Evolutionary conservation across 2,888 invertebrate genomes (phyloP), one percentile per base, ranked within the genome.

Genomic region (Nomada ruficornis): DNA sequence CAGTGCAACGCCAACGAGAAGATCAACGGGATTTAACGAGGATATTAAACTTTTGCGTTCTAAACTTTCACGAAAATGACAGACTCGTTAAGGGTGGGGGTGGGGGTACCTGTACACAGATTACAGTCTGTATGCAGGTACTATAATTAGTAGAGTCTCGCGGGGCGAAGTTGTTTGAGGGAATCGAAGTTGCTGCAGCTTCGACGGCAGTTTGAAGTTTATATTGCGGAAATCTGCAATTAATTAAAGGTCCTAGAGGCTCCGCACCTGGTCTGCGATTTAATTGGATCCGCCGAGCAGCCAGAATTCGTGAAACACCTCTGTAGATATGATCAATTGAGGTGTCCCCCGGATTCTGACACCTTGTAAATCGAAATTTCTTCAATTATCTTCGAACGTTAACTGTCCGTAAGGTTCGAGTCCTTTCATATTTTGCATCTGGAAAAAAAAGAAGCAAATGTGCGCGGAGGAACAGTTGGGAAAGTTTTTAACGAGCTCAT

Each of bases 121-220:
- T 13, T 36, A 23, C 42, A 77, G 13, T 11, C 3, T 47, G 52
- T 18, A 42, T 52, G 15, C n/a, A 71, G 44, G 44, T 11, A 29
- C 13, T n/a, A 29, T 75, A 75, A 75, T 60, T 75, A 75, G 15
- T 26, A 10, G 29, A 44, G 47, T 23, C 69, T 42, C 47, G 7
- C 0, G 20, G 15, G 42, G 11, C 2, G 26, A 62, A 54, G 71
- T 75, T 70, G 71, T 75, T 75, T 1, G 20, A 7, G 42, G 23
- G 54, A 75, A 75, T 52, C 60, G 13, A 54, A 70, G 54, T 71
- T 75, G 20, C 44, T 29, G 26, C 18, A 62, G 72, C 60, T 54
- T 71, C 60, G 29, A 44, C 52, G 62, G 75, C 26, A 75, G 62
- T 75, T 75, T 62, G 62, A 75, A 75, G 52, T 70, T 75, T 75